Evolutionary conservation across 1,140 invertebrate species (phyloP).

Genomic region (Melipona quadrifasciata): DNA sequence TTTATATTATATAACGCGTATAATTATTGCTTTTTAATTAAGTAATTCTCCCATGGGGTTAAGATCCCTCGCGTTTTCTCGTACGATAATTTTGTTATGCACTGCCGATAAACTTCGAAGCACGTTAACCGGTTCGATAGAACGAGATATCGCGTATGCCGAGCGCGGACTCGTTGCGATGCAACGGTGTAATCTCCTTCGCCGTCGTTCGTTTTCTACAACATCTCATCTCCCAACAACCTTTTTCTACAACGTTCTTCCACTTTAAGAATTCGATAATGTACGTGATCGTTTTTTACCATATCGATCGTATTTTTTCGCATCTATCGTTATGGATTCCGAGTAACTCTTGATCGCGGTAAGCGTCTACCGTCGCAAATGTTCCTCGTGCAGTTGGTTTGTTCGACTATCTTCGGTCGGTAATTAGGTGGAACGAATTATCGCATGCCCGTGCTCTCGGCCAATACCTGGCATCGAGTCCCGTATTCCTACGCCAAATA

Average conservation of each 20-base stretch:
- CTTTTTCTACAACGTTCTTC: conserved; percentile 26
- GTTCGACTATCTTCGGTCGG: background rate
- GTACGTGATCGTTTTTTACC: background rate
- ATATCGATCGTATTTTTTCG: background rate
- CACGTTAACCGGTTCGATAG: conserved; percentile 45
- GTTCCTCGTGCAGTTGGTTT: conserved; percentile 8
- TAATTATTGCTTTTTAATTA: conserved; percentile 65
- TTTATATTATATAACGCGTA: conserved; percentile 68
- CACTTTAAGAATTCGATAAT: conserved; percentile 3
- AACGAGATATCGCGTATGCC: conserved; percentile 10
- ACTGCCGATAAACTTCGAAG: conserved; percentile 21
- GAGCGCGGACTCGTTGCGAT: background rate
- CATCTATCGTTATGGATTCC: background rate
- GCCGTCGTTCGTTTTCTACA: background rate
- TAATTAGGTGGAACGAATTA: background rate
- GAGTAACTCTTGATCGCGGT: background rate
- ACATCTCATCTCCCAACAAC: too few relatives aligned
- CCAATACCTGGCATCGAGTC: conserved; percentile 70
- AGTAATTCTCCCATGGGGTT: conserved; percentile 45
- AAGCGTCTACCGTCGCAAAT: background rate
- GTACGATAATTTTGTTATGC: conserved; percentile 39
- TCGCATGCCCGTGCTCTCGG: conserved; percentile 64
- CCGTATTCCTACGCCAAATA: conserved; percentile 79
- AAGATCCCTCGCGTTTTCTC: conserved; percentile 58
- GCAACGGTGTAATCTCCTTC: background rate